These are phyloP conservation scores for Lathronympha strigana DNA, from an alignment of 2,888 invertebrate genomes.

Conservation along the genomic window DNA sequence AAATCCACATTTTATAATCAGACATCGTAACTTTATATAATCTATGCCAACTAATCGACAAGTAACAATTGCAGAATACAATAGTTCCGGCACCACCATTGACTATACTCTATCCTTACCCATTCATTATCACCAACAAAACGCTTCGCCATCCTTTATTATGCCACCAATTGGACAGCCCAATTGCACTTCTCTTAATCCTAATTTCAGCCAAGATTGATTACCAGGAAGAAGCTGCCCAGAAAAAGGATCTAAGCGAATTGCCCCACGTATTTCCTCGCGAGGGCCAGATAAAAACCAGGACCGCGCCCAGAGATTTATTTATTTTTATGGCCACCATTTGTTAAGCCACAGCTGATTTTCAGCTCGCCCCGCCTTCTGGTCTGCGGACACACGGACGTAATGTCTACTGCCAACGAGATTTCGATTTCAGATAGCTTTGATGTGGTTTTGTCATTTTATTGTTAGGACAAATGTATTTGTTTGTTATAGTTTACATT, in stretches of 20 bases:
- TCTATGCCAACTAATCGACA: no score
- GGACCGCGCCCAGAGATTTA: constrained; percentile 62
- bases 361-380: constrained; percentile 48
- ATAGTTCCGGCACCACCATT: no score
- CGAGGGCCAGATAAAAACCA: constrained; percentile 60
- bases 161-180: constrained; percentile 26
- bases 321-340: constrained; percentile 70
- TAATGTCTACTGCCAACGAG: constrained; percentile 11
- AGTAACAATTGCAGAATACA: no score
- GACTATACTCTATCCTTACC: neutral
- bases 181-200: constrained; percentile 38
- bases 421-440: constrained; percentile 31
- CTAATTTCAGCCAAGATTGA: constrained; percentile 63
- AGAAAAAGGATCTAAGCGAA: constrained; percentile 58
- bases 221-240: constrained; percentile 58
- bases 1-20: no score
- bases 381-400: constrained; percentile 42
- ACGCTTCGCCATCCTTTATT: constrained; percentile 6
- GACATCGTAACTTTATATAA: no score
- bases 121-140: neutral
- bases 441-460: constrained; percentile 11
- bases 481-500: neutral
- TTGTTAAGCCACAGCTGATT: constrained; percentile 66
- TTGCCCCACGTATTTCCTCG: constrained; percentile 59
- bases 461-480: neutral